phyloP scores from a whole-genome alignment of 2,113 vertebrate species.

The Aplodontia rufa region DNA sequence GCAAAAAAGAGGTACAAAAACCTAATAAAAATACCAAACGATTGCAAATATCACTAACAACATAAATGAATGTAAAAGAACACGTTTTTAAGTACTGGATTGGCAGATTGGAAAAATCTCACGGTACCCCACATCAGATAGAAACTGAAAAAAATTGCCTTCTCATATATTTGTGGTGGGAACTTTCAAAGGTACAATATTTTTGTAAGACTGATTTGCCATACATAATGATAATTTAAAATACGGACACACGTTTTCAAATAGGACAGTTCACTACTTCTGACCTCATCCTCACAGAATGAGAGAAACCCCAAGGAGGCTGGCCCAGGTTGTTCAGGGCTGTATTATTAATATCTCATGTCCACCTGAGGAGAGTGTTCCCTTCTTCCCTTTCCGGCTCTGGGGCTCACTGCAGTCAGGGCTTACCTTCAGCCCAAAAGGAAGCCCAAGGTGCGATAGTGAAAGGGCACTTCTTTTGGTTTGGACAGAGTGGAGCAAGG shows the following conservation, averaged over 20 bases:
- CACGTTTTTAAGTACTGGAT: background rate
- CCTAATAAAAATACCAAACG: background rate
- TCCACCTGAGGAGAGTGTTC: fast-evolving
- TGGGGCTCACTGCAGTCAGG: background rate
- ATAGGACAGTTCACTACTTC: background rate
- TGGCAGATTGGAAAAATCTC: background rate
- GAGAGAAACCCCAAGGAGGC: background rate
- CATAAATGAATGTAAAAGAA: background rate
- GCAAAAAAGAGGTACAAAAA: background rate
- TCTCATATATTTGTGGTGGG: background rate
- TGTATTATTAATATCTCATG: fast-evolving
- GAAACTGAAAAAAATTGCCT: background rate
- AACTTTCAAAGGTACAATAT: background rate
- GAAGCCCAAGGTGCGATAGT: no score
- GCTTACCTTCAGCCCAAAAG: background rate
- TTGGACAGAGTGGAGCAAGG: background rate
- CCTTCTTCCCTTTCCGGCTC: fast-evolving
- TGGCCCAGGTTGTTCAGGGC: background rate
- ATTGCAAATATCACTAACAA: background rate
- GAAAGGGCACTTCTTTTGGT: background rate
- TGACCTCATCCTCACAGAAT: background rate
- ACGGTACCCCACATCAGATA: background rate
- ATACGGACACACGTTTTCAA: background rate
- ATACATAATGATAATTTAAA: background rate
- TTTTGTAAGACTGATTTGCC: background rate